A percentile compares a stretch with the other conserved stretches of the same genome.
Conservation (phyloP, 2,888 invertebrate species). For the Halictus ligatus region DNA sequence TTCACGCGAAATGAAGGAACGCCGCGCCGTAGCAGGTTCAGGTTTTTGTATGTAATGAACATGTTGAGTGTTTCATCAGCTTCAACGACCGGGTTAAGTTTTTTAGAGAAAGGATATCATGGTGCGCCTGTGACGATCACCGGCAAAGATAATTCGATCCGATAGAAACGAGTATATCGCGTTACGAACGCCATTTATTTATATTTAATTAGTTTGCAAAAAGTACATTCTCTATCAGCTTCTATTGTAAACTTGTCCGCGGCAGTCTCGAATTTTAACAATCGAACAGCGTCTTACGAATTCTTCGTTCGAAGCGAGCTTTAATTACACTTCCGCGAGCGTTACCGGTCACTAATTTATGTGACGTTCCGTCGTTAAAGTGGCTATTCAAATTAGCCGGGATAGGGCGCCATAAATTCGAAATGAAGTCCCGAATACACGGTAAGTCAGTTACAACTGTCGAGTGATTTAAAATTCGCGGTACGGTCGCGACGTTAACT, state of each 20-base stretch:
- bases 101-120: neutral
- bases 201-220: too few species aligned
- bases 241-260: neutral
- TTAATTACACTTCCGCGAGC: neutral
- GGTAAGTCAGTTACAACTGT: conserved; percentile 12
- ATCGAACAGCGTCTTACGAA: neutral
- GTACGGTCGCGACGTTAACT: conserved; percentile 15
- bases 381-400: conserved; percentile 20
- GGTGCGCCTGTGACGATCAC: neutral
- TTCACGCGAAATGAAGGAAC: conserved; percentile 32
- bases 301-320: neutral
- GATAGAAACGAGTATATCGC: too few species aligned
- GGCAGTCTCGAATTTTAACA: neutral
- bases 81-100: neutral
- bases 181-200: too few species aligned
- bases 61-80: conserved; percentile 17
- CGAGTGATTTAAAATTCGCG: conserved; percentile 27
- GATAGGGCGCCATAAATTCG: conserved; percentile 15
- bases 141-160: neutral
- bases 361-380: neutral
- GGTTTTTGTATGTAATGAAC: conserved; percentile 23
- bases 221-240: neutral
- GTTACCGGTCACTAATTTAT: neutral
- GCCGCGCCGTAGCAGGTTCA: neutral
- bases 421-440: conserved; percentile 16